Evolutionary conservation across 2,113 vertebrate genomes (phyloP), one percentile per base, ranked within the genome.

Genomic region (Platichthys stellatus): DNA sequence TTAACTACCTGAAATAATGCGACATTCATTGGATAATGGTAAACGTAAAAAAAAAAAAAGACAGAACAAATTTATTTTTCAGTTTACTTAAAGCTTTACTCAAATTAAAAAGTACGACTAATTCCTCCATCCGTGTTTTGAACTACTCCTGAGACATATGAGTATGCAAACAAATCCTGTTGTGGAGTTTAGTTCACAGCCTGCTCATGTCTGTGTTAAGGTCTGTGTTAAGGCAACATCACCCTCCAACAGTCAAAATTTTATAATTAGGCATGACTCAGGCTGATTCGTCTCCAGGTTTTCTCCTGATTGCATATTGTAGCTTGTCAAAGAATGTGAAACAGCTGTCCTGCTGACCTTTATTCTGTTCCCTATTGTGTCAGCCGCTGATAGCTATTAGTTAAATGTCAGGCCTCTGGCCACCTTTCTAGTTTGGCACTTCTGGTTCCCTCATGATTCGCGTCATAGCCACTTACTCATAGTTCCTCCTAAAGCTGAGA

Each of bases 331-430:
- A 56, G 64, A 73, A 18, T 15, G 67, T 28, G 60, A 43, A 64
- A 2, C 66, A 63, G 72, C 68, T 26, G 72, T 63, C 56, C 49
- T 0, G 12, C 58, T 49, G 69, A 81, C 74, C 81, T 83, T 83
- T 74, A 7, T 9, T 2, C 54, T 68, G 31, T 18, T 69, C 74
- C 61, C 74, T 8, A 35, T 76, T 51, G 74, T 78, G 71, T 47
- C 65, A 51, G 76, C 49, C 66, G 69, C 73, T 83, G 69, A 57
- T 18, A 47, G 13, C 57, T 69, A 2, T 63, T 59, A 63, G 62
- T 47, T 61, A 69, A 75, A 80, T 63, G 77, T 35, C 78, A 80
- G 67, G 69, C 3, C 71, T 71, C 72, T 18, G 26, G 38, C 15
- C 31, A 3, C n/a, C 15, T n/a, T 15, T 24, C 54, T 47, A n/a